Base-by-base conservation (phyloP, 2,797 vertebrate genomes). In the Sebastes nivosus region DNA sequence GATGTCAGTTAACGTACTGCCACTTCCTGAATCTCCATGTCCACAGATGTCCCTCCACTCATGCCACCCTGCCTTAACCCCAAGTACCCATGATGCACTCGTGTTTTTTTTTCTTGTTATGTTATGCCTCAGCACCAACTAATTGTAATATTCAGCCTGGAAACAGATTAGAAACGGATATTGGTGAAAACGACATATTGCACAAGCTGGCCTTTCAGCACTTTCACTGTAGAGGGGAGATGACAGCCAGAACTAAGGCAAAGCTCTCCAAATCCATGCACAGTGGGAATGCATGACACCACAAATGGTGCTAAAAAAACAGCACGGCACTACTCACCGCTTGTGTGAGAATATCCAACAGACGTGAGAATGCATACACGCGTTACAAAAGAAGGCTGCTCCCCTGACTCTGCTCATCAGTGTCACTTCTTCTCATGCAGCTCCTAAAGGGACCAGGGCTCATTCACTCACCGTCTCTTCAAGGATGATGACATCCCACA, bases 381-480 rank as follows among this genome's bases (percentile, higher is more conserved):
- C 57, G 67, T 85, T 75, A 20, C 55, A 80, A 83, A 67, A 70
- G 24, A 71, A 29, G 77, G 36, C 36, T 38, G 36, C 36, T 38
- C 36, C 36, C 12, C 36, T 38, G 36, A 38, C 12, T 13, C 36
- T 38, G 36, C 87, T 94, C 91, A 94, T 94, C 86, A 94, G 83
- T 32, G 50, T 73, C 72, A 68, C 82, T 94, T 94, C 91, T 93
- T 89, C 18, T 38, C 36, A 38, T 38, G 36, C 36, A 5, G 36
- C 36, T 38, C 36, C 75, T 85, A 27, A 61, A 57, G 55, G 36
- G 68, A 86, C 32, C 71, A 83, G 68, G 72, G 12, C 58, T 71
- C 54, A 86, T 87, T 91, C 83, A 81, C 60, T 77, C 86, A 82
- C 66, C 46, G 6, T 42, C 87, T 81, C 88, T 91, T 91, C 83